A percentile compares a stretch with the other conserved stretches of the same genome.
Evolutionary conservation across 2,797 vertebrate genomes (phyloP).

Genomic region (Taeniopygia guttata): DNA sequence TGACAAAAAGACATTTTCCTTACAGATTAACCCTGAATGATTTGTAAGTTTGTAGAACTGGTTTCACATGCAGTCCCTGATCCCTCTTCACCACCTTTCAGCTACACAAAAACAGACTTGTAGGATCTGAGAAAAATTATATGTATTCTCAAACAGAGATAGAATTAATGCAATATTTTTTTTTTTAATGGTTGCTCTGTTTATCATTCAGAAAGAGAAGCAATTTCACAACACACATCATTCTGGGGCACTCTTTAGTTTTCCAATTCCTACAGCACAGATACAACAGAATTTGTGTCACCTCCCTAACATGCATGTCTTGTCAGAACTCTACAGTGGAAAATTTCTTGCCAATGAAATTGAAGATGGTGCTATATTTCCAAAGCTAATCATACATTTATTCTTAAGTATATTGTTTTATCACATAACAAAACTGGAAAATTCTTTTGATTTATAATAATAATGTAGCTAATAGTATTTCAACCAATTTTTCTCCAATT

Average conservation of each 20-base stretch:
- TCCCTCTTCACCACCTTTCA: not conserved
- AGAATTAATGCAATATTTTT: not conserved
- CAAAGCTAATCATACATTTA: not conserved
- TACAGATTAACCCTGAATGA: not conserved
- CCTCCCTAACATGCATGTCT: not conserved
- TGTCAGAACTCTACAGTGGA: not conserved
- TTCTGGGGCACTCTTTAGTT: not conserved
- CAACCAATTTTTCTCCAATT: not conserved
- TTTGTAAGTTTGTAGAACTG: not conserved
- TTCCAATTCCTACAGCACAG: not conserved
- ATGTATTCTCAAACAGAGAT: not conserved
- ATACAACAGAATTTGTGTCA: not conserved
- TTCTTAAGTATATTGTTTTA: not conserved
- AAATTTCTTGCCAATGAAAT: not conserved
- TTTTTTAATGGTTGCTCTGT: not conserved
- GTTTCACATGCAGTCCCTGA: not conserved
- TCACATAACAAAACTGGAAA: not conserved
- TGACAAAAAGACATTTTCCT: slow-evolving; percentile 24
- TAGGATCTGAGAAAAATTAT: not conserved
- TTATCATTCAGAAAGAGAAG: not conserved
- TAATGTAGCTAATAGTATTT: not conserved
- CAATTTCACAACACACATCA: not conserved
- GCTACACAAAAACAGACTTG: not conserved
- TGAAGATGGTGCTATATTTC: not conserved
- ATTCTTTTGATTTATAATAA: not conserved